Conservation (phyloP, 92 coral and sea anemone species). For the Phymanthus crucifer region DNA sequence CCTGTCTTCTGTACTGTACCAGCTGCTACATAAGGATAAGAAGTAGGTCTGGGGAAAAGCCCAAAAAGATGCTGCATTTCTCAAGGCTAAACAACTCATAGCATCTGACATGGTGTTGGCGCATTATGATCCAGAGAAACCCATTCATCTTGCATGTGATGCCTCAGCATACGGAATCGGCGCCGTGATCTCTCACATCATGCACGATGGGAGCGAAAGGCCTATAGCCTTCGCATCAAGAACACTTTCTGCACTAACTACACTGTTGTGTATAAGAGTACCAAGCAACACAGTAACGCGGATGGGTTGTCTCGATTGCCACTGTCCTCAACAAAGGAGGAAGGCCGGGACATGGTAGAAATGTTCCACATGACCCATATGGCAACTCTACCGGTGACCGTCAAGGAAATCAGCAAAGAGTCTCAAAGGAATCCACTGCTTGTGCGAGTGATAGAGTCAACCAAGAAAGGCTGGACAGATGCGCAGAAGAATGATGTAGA, state of each 20-base stretch:
- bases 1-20: neutral
- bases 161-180: slow-evolving; percentile 34
- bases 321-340: neutral
- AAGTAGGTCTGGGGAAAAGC: too few relatives aligned
- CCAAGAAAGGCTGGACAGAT: too few relatives aligned
- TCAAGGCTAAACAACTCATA: neutral
- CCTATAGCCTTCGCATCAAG: slow-evolving; percentile 34
- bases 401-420: slow-evolving; percentile 19
- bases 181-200: slow-evolving; percentile 42
- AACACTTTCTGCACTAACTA: slow-evolving; percentile 27
- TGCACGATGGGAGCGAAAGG: slow-evolving; percentile 36
- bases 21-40: too few relatives aligned
- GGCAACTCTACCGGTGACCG: slow-evolving; percentile 27
- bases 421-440: slow-evolving; percentile 26
- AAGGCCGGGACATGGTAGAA: slow-evolving; percentile 20
- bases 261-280: slow-evolving; percentile 21
- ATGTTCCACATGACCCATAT: slow-evolving; percentile 30
- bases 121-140: slow-evolving; percentile 15
- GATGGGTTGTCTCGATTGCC: slow-evolving; percentile 34
- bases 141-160: slow-evolving; percentile 1
- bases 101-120: slow-evolving; percentile 9
- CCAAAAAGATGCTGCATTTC: neutral
- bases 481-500: slow-evolving; percentile 14
- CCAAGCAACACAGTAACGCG: too few relatives aligned
- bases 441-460: slow-evolving; percentile 26